Base-by-base conservation (phyloP, 2,888 invertebrate species). In the Drosophila nigricruria region DNA sequence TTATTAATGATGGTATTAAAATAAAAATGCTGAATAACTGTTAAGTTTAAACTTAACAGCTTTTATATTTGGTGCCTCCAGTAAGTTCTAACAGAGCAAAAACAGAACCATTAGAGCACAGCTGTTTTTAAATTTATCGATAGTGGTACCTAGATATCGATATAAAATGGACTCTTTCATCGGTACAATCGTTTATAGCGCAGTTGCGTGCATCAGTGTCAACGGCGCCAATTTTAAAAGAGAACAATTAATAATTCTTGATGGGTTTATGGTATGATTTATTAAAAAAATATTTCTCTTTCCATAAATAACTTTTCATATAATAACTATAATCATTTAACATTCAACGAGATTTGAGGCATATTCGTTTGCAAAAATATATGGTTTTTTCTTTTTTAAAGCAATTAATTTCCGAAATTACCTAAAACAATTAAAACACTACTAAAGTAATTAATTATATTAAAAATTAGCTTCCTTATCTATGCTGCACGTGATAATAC, bases 231-330 rank as follows among this genome's bases (percentile, higher is more conserved):
- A 36, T 27, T 54, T 59, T 43, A 5, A 61, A 49, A 49, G 8
- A n/a, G 5, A 8, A 16, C 9, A 8, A 25, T 8, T 20, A 1
- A 8, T 5, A 5, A 45, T 30, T 42, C 16, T 38, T 38, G 40
- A 49, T 27, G 32, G 16, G 43, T 30, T 50, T 85, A 71, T 57
- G 57, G 49, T 68, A 65, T 45, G 56, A 66, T 89, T 87, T 89
- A 89, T 89, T 87, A 88, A 58, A 89, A 87, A 87, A 88, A 89
- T 89, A 87, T 89, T 87, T 86, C 90, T 89, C 81, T 84, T 69
- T 77, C 77, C 85, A 87, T 68, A 74, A 66, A 79, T 89, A 87
- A 85, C 71, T 23, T 69, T 81, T 77, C 59, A 81, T 88, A 79
- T 65, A 77, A 40, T 88, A 81, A 88, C 70, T 70, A 73, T 72